A percentile compares a stretch with the other conserved stretches of the same genome.
These are phyloP conservation scores for Xyrauchen texanus DNA, from an alignment of 2,113 vertebrate species.

Conservation along the genomic window DNA sequence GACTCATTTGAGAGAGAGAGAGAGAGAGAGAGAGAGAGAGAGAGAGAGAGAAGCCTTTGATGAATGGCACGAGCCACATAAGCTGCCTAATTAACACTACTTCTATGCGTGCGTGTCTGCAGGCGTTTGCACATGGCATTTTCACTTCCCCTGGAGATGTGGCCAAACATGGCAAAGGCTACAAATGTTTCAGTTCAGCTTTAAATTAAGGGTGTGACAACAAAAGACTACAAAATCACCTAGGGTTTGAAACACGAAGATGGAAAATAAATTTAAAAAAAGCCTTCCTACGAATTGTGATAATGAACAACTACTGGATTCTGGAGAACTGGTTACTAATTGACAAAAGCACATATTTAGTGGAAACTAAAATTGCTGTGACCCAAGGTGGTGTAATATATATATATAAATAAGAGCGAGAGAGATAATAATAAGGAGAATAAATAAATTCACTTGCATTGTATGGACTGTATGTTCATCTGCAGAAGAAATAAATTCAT, in stretches of 20 bases:
- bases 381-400: too few relatives aligned
- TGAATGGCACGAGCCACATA: not conserved
- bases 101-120: not conserved
- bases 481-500: accelerated
- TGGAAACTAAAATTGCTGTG: not conserved
- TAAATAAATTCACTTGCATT: too few relatives aligned
- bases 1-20: too few relatives aligned
- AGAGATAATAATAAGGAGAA: too few relatives aligned
- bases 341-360: too few relatives aligned
- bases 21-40: too few relatives aligned
- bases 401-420: too few relatives aligned
- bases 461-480: not conserved
- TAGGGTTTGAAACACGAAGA: not conserved
- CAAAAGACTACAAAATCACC: not conserved
- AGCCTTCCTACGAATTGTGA: not conserved
- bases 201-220: not conserved
- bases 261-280: not conserved
- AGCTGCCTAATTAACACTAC: not conserved
- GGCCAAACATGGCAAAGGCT: not conserved
- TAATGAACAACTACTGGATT: not conserved
- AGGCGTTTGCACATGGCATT: not conserved
- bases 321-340: not conserved
- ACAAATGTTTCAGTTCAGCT: not conserved
- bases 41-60: not conserved
- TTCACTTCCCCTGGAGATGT: not conserved